Conservation (phyloP, 2,888 invertebrate species). For the Cosmia trapezina region DNA sequence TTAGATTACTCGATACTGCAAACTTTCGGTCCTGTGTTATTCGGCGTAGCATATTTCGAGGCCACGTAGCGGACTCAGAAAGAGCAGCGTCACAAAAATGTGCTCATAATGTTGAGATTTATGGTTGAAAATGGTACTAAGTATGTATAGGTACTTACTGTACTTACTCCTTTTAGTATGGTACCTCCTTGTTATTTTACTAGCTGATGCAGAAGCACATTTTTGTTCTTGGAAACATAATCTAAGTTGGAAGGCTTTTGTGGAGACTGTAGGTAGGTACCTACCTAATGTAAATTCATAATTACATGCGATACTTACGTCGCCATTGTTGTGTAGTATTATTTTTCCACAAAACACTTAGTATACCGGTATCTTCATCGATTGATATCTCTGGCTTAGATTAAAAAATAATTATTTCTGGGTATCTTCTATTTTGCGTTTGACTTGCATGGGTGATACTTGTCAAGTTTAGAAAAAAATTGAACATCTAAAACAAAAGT, state of each 20-base stretch:
- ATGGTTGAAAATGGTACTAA: too few relatives aligned
- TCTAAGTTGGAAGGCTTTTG: not conserved
- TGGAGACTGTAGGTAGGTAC: not conserved
- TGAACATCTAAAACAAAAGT: slow-evolving; percentile 21
- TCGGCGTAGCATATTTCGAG: too few relatives aligned
- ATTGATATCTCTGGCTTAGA: not conserved
- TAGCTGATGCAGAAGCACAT: not conserved
- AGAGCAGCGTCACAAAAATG: too few relatives aligned
- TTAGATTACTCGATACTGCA: too few relatives aligned
- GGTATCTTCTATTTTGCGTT: not conserved
- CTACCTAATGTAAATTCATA: not conserved
- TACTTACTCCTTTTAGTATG: too few relatives aligned
- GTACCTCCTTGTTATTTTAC: not conserved
- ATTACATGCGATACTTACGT: slow-evolving; percentile 11
- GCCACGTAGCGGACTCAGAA: too few relatives aligned
- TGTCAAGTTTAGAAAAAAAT: not conserved
- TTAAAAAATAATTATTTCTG: not conserved
- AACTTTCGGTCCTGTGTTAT: too few relatives aligned
- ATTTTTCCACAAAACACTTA: not conserved
- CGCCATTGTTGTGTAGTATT: not conserved
- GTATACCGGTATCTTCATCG: not conserved
- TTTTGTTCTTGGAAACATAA: too few relatives aligned
- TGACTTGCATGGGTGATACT: not conserved
- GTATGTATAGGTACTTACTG: too few relatives aligned
- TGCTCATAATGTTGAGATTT: too few relatives aligned